phyloP scores from a whole-genome alignment of 2,113 vertebrate species.

The Gracilinanus agilis region DNA sequence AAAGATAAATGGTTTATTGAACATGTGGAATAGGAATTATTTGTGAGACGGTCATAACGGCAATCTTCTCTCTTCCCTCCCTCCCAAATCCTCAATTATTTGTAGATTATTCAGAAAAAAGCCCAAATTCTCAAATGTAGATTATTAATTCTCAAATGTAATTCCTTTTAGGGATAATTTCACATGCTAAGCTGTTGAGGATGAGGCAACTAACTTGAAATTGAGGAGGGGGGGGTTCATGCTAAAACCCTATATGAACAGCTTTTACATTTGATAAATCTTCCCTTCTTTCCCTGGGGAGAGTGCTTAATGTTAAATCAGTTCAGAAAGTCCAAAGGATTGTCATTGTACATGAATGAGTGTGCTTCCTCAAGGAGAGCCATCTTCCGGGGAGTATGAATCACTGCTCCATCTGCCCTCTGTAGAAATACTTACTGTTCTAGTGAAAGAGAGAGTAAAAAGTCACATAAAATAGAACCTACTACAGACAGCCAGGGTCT shows the following conservation, averaged over 20 bases:
- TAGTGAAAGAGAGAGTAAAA: constrained; percentile 85
- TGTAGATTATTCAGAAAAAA: constrained; percentile 38
- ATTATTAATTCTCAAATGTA: constrained; percentile 5
- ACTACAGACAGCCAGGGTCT: constrained; percentile 81
- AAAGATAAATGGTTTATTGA: constrained; percentile 29
- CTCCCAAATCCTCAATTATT: neutral
- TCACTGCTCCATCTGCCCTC: constrained; percentile 82
- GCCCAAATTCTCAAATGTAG: constrained; percentile 9
- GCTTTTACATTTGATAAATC: constrained; percentile 50
- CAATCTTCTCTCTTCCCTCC: neutral
- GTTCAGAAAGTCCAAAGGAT: constrained; percentile 76
- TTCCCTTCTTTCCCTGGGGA: constrained; percentile 72
- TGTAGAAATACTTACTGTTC: constrained; percentile 86
- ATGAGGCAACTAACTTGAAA: constrained; percentile 11
- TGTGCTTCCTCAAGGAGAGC: constrained; percentile 83
- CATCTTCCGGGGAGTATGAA: constrained; percentile 79
- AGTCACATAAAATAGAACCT: constrained; percentile 83
- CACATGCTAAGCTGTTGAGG: constrained; percentile 31
- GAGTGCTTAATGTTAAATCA: constrained; percentile 78
- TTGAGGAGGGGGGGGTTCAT: constrained; percentile 32
- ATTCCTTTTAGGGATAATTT: constrained; percentile 44
- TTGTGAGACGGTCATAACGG: neutral
- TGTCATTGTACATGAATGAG: constrained; percentile 81
- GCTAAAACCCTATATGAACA: constrained; percentile 8
- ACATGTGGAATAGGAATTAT: neutral